Conservation (phyloP, 2,797 vertebrate genomes). For the Cygnus olor region DNA sequence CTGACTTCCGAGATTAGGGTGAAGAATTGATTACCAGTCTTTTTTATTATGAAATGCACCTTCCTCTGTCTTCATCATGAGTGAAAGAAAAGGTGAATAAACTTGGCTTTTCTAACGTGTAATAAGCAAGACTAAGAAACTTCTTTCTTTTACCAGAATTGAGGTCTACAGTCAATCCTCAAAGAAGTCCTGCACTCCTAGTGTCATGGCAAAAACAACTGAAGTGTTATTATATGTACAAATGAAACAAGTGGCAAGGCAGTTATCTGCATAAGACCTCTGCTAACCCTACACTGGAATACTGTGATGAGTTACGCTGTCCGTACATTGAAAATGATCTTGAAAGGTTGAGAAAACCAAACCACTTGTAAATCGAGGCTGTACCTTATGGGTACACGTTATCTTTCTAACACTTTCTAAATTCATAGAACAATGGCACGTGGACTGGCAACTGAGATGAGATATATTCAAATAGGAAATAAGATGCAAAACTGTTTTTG, state of each 20-base stretch:
- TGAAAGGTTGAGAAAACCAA: background rate
- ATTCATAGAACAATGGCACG: background rate
- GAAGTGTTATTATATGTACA: background rate
- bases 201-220: background rate
- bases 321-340: background rate
- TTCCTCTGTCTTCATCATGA: background rate
- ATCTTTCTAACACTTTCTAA: background rate
- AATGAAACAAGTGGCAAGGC: background rate
- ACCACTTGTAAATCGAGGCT: background rate
- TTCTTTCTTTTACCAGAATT: background rate
- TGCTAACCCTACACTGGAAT: background rate
- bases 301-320: background rate
- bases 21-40: slow-evolving; percentile 11
- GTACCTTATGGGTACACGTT: background rate
- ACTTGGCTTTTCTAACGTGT: background rate
- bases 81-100: background rate
- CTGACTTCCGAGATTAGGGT: background rate
- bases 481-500: background rate
- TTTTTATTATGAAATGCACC: background rate
- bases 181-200: background rate
- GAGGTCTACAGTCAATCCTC: background rate
- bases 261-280: background rate
- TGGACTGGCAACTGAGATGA: background rate
- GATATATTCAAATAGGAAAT: background rate
- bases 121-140: background rate